Base-by-base conservation (phyloP, 1,140 invertebrate genomes). In the Galleria mellonella region DNA sequence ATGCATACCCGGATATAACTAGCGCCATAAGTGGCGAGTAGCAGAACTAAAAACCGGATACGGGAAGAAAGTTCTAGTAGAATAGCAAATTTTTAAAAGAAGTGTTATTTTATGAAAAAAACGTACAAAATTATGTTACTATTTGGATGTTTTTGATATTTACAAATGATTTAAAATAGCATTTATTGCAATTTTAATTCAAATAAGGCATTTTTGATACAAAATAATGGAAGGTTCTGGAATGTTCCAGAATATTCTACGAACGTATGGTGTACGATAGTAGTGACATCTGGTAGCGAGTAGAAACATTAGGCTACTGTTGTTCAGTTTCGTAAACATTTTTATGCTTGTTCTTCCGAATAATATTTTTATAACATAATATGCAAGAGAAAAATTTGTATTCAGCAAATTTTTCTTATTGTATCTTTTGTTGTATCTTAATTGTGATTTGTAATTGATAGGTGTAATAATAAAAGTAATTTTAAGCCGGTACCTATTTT, bases 201-300 rank as follows among this genome's bases (percentile, higher is more conserved):
- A 23, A 23, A 4, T 14, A 14, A 35, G 2, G 14, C 12, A 11
- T 32, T 35, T 35, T 12, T 8, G 9, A 35, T n/a, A 15, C n/a
- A 31, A 10, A 23, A 39, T 42, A 47, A 9, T 60, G 50, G 67
- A 73, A 65, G 3, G 12, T 42, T 76, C 72, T 68, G 29, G 78
- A 81, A 81, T 23, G 31, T 66, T 83, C 76, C 48, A 47, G 72
- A 83, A 67, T 17, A 15, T 66, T 72, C 58, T n/a, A 44, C n/a
- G 3, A 41, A 38, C 43, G 32, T 27, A 11, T 28, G 1, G 10
- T 1, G 6, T 13, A 9, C 11, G 29, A 45, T 42, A 7, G 9
- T 43, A 36, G 9, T 56, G 74, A 48, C 56, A 60, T 46, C 50
- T 54, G 8, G 48, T 45, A 42, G 23, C 0, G n/a, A 70, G 35